Evolutionary conservation across 1,140 invertebrate species (phyloP), one percentile per base, ranked within the genome.

Genomic region (Tenebrio molitor): DNA sequence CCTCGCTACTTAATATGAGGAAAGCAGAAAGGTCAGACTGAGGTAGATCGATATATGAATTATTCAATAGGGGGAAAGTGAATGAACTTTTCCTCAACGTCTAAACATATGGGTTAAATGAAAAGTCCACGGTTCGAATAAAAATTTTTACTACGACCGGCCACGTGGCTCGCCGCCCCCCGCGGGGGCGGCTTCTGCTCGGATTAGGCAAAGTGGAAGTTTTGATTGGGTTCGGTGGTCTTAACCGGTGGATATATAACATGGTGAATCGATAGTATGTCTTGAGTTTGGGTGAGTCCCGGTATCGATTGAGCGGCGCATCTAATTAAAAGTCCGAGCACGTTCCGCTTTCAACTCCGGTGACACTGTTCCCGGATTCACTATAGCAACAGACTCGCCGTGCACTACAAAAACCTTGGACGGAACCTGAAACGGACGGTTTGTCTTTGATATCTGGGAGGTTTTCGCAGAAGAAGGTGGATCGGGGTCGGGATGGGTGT

Each of bases 41-140:
- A 71, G 77, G 73, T 74, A 77, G 78, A 81, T 83, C 81, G 81
- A 83, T 83, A 82, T 80, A 83, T 83, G 81, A 81, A 83, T 83
- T 81, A 83, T 83, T 83, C 81, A 83, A 82, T 82, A 81, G 81
- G 79, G 77, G 76, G 81, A 81, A 81, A 83, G 81, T 83, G 81
- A 83, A 83, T 81, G 81, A 83, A 83, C 81, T 82, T 81, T 79
- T 79, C 76, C 77, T 78, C 77, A 76, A 75, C 71, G 69, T 74
- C 74, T 70, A 78, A 78, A 81, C 79, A 81, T 81, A 76, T 81
- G 79, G 78, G 77, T 78, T 79, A 79, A 78, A 81, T 81, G 78
- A 79, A 77, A 77, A 80, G 72, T 66, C 41, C 41, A 72, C 46
- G 66, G 46, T 50, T 68, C 42, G 29, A 50, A 34, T 36, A 34